Conservation (phyloP, 2,113 vertebrate genomes). For the Gymnarchus niloticus region DNA sequence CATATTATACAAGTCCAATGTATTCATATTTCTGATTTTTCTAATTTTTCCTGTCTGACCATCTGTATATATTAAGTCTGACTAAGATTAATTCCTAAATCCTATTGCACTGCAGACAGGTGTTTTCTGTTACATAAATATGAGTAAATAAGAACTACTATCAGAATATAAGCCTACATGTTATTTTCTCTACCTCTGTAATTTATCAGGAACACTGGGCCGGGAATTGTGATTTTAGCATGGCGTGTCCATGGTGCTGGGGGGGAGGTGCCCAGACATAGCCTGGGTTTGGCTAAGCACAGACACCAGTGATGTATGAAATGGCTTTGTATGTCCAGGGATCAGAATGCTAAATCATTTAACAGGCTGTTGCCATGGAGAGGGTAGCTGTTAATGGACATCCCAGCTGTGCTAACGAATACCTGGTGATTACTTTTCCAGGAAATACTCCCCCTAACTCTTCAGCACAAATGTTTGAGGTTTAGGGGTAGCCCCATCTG, state of each 20-base stretch:
- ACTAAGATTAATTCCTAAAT: constrained; percentile 88
- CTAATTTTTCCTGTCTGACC: constrained; percentile 86
- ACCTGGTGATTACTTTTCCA: constrained; percentile 58
- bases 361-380: constrained; percentile 61
- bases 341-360: constrained; percentile 72
- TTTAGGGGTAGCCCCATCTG: not conserved
- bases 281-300: constrained; percentile 49
- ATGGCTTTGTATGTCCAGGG: constrained; percentile 64
- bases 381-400: constrained; percentile 64
- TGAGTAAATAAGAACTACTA: constrained; percentile 71
- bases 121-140: constrained; percentile 67
- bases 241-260: constrained; percentile 18
- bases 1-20: constrained; percentile 75
- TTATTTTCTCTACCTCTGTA: constrained; percentile 70
- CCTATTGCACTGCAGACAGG: constrained; percentile 73
- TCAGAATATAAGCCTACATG: constrained; percentile 72
- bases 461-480: not conserved
- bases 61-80: constrained; percentile 82
- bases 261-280: constrained; percentile 52
- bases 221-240: constrained; percentile 51
- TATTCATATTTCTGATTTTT: constrained; percentile 88
- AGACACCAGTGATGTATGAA: constrained; percentile 64
- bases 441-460: constrained; percentile 50
- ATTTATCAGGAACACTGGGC: constrained; percentile 62
- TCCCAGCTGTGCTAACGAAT: constrained; percentile 54